A percentile compares a stretch with the other conserved stretches of the same genome.
Conservation (phyloP, 2,888 invertebrate species). For the Melanophora roralis region DNA sequence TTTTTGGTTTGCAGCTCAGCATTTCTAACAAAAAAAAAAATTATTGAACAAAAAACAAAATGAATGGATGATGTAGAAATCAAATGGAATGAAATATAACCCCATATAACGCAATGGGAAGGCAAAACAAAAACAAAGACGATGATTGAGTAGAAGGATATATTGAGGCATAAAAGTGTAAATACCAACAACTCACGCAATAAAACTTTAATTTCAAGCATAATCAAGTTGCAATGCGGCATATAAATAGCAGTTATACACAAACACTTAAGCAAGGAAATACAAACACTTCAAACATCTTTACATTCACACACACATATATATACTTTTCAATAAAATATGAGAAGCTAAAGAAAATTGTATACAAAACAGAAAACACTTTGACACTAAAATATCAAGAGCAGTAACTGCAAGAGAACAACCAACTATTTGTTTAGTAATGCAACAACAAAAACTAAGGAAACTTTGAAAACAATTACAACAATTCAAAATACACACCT, state of each 20-base stretch:
- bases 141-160: neutral
- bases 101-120: neutral
- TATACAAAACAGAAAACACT: neutral
- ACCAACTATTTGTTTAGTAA: slow-evolving; percentile 10
- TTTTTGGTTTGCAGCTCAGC: neutral
- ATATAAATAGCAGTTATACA: slow-evolving; percentile 52
- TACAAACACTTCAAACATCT: slow-evolving; percentile 6
- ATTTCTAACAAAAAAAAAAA: neutral
- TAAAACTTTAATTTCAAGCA: slow-evolving; percentile 65
- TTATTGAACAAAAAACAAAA: neutral
- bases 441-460: neutral
- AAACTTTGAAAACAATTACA: slow-evolving; percentile 11
- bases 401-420: slow-evolving; percentile 25
- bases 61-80: neutral
- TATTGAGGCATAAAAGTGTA: slow-evolving; percentile 60
- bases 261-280: neutral
- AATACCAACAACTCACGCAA: slow-evolving; percentile 59
- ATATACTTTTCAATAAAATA: neutral
- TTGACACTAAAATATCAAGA: slow-evolving; percentile 5
- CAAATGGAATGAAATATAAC: slow-evolving; percentile 19
- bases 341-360: neutral
- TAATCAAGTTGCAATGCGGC: slow-evolving; percentile 63
- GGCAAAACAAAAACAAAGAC: slow-evolving; percentile 1
- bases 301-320: neutral
- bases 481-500: neutral